A percentile compares a stretch with the other conserved stretches of the same genome.
phyloP scores from a whole-genome alignment of 23 tunicate genomes.

The Trididemnum nubilum region DNA sequence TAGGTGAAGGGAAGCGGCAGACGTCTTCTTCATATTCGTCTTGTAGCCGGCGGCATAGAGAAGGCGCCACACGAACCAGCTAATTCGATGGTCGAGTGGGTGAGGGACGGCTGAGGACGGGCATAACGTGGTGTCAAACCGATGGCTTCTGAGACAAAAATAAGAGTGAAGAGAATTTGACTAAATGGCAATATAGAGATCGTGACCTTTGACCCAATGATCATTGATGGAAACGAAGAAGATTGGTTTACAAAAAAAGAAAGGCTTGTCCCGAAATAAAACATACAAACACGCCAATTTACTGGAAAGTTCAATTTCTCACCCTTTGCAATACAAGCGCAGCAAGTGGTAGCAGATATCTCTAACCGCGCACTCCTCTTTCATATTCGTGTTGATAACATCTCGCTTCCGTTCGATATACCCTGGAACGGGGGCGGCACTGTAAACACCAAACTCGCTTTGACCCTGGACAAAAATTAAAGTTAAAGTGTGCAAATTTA shows the following conservation, averaged over 20 bases:
- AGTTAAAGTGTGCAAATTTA: neutral
- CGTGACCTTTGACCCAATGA: neutral
- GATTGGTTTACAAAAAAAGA: neutral
- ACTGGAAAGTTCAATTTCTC: too few species aligned
- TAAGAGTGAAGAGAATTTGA: neutral
- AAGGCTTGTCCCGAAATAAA: too few species aligned
- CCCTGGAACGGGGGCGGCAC: constrained; percentile 75
- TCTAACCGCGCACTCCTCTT: constrained; percentile 35
- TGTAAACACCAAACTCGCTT: constrained; percentile 56
- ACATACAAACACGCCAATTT: too few species aligned
- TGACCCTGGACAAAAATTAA: constrained; percentile 42
- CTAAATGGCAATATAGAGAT: neutral
- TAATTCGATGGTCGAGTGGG: constrained; percentile 62
- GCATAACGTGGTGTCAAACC: constrained; percentile 53
- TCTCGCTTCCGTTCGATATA: constrained; percentile 52
- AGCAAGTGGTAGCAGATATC: constrained; percentile 79
- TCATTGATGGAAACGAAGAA: neutral
- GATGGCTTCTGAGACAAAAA: constrained; percentile 52
- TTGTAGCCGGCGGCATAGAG: constrained; percentile 53
- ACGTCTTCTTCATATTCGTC: neutral
- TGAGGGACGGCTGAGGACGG: constrained; percentile 51
- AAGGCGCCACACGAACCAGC: constrained; percentile 64
- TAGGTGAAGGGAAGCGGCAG: constrained; percentile 38
- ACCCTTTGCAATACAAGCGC: constrained; percentile 72
- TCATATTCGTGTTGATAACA: neutral